These are phyloP conservation scores for Taxidea taxus DNA, from an alignment of 2,113 vertebrate genomes.

Conservation along the genomic window DNA sequence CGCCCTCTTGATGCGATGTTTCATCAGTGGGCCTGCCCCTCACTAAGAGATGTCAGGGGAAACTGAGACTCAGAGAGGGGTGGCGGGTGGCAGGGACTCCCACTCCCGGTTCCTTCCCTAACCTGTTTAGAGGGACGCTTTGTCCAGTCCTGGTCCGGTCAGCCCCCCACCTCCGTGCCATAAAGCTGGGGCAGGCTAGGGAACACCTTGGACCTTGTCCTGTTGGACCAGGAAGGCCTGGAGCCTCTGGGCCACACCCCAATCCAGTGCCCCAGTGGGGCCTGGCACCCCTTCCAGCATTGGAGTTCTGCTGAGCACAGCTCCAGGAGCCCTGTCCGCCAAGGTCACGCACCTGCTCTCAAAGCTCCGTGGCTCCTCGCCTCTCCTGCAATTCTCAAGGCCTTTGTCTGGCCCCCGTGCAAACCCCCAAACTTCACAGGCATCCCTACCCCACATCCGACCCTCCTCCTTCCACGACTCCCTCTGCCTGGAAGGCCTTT, in stretches of 20 bases:
- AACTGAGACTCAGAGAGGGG: background rate
- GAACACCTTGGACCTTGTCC: background rate
- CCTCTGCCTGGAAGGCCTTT: background rate
- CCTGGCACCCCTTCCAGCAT: fast-evolving
- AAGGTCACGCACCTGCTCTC: background rate
- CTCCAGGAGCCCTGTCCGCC: background rate
- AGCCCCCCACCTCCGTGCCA: fast-evolving
- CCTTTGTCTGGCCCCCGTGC: background rate
- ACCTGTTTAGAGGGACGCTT: background rate
- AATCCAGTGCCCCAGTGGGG: background rate
- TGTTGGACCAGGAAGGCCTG: background rate
- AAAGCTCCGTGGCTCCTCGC: background rate
- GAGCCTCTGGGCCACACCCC: background rate
- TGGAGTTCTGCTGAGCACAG: background rate
- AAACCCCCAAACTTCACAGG: background rate
- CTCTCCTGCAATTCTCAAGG: background rate
- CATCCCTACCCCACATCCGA: background rate
- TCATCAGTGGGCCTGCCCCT: no score
- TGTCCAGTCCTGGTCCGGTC: background rate
- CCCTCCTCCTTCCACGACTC: background rate
- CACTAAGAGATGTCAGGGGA: background rate
- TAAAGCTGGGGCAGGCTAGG: background rate
- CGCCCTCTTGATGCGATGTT: background rate
- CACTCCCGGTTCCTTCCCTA: background rate
- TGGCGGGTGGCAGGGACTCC: background rate